These are phyloP conservation scores for Agelaius phoeniceus DNA, from an alignment of 2,113 vertebrate species.

Conservation along the genomic window DNA sequence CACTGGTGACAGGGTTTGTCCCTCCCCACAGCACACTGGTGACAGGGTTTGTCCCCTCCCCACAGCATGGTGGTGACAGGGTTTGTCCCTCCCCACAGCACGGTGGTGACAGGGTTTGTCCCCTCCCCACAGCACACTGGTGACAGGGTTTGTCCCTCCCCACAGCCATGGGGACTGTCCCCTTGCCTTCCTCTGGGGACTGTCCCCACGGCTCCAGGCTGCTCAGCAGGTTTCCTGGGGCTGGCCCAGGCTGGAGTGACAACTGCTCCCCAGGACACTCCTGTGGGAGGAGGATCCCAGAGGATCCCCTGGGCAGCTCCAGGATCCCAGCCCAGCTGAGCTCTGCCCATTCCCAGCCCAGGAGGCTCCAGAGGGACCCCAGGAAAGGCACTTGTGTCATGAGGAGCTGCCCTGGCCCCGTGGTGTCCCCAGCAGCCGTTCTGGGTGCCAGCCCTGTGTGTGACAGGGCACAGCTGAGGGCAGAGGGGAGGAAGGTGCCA, in stretches of 20 bases:
- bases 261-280: neutral
- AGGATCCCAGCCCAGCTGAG: neutral
- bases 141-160: no score
- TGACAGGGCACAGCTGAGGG: neutral
- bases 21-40: no score
- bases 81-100: neutral
- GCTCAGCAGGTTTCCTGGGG: neutral
- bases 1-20: no score
- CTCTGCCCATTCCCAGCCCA: neutral
- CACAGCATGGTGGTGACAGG: neutral
- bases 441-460: accelerated
- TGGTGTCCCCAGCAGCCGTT: neutral
- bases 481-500: neutral
- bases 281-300: neutral
- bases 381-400: conserved; percentile 35
- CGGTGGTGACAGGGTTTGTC: no score
- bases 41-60: neutral
- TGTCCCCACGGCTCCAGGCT: accelerated
- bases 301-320: neutral
- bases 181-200: neutral
- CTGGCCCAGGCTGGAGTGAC: neutral
- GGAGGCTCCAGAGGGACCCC: neutral
- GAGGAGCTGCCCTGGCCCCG: neutral
- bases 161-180: neutral
- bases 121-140: no score